phyloP scores from a whole-genome alignment of 2,888 invertebrate genomes.

The Drosophila kokeensis region DNA sequence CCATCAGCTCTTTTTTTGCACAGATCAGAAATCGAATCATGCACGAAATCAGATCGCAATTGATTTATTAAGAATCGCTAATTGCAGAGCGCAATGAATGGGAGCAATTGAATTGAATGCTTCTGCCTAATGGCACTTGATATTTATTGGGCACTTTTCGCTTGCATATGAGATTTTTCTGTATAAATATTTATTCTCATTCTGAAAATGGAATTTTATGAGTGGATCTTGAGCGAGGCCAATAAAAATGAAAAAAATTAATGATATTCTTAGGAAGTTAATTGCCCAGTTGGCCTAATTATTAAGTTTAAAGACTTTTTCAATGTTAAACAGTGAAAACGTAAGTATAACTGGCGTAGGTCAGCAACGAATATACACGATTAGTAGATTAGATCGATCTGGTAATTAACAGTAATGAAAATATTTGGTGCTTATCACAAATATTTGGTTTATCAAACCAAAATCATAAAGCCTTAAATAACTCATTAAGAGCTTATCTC shows the following conservation, averaged over 20 bases:
- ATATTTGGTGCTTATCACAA: slow-evolving; percentile 36
- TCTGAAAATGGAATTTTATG: slow-evolving; percentile 31
- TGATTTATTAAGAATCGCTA: slow-evolving; percentile 35
- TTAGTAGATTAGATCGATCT: slow-evolving; percentile 13
- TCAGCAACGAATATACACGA: slow-evolving; percentile 58
- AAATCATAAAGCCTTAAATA: slow-evolving; percentile 32
- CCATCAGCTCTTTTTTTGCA: neutral
- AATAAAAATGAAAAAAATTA: slow-evolving; percentile 21
- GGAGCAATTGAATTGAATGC: slow-evolving; percentile 11
- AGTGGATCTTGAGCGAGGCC: slow-evolving; percentile 28
- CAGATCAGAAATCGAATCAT: slow-evolving; percentile 4
- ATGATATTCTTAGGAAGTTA: slow-evolving; percentile 22
- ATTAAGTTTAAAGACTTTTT: slow-evolving; percentile 3
- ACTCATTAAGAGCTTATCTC: slow-evolving; percentile 5
- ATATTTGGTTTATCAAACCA: slow-evolving; percentile 19
- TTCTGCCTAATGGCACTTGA: slow-evolving; percentile 27
- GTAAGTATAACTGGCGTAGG: slow-evolving; percentile 59
- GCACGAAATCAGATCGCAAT: slow-evolving; percentile 25
- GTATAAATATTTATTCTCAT: neutral
- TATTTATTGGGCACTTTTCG: slow-evolving; percentile 25
- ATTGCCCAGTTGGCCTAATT: slow-evolving; percentile 44
- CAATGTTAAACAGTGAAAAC: slow-evolving; percentile 25
- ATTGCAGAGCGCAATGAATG: slow-evolving; percentile 4
- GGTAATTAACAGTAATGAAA: slow-evolving; percentile 24
- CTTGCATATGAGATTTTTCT: neutral